Evolutionary conservation across 2,113 vertebrate genomes (phyloP).

Genomic region (Illadopsis cleaveri): DNA sequence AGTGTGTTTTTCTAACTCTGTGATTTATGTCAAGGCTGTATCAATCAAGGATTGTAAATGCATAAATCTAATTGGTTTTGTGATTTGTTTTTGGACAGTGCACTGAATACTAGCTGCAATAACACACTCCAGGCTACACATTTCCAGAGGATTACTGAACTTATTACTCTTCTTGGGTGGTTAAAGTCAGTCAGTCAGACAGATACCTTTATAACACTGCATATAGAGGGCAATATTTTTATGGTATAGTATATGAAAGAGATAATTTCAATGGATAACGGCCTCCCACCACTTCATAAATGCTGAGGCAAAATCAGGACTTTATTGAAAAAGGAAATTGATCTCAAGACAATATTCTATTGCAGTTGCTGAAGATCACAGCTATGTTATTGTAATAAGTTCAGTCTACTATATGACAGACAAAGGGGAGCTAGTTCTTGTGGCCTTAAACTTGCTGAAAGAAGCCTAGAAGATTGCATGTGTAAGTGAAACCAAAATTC

Average conservation of each 20-base stretch:
- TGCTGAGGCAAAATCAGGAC: conserved; percentile 12
- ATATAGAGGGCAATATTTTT: conserved; percentile 34
- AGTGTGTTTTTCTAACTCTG: neutral
- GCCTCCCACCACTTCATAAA: conserved; percentile 56
- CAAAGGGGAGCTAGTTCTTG: neutral
- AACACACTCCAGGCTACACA: conserved; percentile 30
- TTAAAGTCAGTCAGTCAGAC: conserved; percentile 42
- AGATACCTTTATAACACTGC: conserved; percentile 30
- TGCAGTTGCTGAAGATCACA: conserved; percentile 48
- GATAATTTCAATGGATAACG: conserved; percentile 35
- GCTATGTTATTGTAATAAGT: conserved; percentile 20
- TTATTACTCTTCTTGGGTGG: conserved; percentile 71
- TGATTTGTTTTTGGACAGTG: conserved; percentile 41
- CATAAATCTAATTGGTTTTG: conserved; percentile 41
- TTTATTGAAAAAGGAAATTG: conserved; percentile 66
- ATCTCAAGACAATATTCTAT: conserved; percentile 23
- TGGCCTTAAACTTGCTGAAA: neutral
- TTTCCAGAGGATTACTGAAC: conserved; percentile 60
- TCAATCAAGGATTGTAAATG: conserved; percentile 27
- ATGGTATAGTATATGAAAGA: conserved; percentile 41
- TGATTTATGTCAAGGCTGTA: conserved; percentile 35
- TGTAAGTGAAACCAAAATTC: neutral
- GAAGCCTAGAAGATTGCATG: neutral
- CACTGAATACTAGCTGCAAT: conserved; percentile 17
- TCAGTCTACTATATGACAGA: neutral